Evolutionary conservation across 1,140 invertebrate species (phyloP).

Genomic region (Hylyphantes graminicola): DNA sequence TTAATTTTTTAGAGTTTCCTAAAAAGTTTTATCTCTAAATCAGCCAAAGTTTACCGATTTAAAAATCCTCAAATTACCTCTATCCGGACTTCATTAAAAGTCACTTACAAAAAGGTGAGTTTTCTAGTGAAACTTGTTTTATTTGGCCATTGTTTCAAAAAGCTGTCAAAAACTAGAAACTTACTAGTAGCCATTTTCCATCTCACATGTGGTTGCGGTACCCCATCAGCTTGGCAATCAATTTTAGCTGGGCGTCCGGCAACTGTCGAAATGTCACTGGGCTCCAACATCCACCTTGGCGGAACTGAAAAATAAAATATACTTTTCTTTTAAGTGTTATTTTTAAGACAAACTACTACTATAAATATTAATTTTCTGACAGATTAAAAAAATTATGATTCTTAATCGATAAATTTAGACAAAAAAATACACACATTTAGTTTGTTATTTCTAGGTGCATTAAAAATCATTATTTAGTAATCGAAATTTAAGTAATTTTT

Average conservation of each 20-base stretch:
- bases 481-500: too few species aligned
- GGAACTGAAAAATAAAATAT: conserved; percentile 75
- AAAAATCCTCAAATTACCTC: too few species aligned
- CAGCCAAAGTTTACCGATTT: too few species aligned
- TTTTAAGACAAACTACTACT: not conserved
- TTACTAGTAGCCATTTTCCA: conserved; percentile 73
- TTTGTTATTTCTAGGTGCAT: too few species aligned
- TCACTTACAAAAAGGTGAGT: too few species aligned
- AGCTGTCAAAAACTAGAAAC: not conserved
- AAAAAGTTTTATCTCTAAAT: too few species aligned
- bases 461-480: too few species aligned
- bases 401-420: not conserved
- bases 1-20: too few species aligned
- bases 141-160: not conserved
- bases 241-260: conserved; percentile 84
- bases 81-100: too few species aligned
- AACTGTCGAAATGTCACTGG: conserved; percentile 85
- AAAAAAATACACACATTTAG: not conserved
- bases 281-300: conserved; percentile 90
- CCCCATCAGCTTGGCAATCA: conserved; percentile 91
- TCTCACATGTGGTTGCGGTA: conserved; percentile 86
- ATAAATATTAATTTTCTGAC: not conserved
- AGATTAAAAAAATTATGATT: not conserved
- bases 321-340: not conserved
- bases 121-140: too few species aligned